Conservation (phyloP, 2,113 vertebrate genomes). For the Reinhardtius hippoglossoides region DNA sequence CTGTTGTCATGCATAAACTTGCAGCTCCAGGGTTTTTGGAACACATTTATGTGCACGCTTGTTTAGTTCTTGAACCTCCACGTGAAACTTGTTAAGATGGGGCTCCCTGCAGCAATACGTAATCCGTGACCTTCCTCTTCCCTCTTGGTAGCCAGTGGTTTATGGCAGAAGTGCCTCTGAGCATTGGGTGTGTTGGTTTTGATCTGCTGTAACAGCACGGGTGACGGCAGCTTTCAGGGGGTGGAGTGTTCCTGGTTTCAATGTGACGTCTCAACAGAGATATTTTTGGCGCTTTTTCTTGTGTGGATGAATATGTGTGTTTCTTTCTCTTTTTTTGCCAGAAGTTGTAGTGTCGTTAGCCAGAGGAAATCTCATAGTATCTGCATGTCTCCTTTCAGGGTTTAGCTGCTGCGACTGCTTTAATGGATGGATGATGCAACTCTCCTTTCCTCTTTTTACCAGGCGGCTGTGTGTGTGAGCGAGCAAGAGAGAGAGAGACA, state of each 20-base stretch:
- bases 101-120: constrained; percentile 69
- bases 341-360: constrained; percentile 5
- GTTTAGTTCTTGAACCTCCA: constrained; percentile 8
- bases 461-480: constrained; percentile 26
- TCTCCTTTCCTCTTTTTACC: constrained; percentile 53
- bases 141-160: constrained; percentile 55
- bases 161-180: constrained; percentile 58
- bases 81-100: constrained; percentile 22
- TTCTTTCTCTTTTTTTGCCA: neutral
- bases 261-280: constrained; percentile 40
- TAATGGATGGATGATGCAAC: constrained; percentile 80
- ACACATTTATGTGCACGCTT: constrained; percentile 4
- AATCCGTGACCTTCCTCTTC: constrained; percentile 73
- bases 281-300: constrained; percentile 13
- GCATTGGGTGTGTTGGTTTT: constrained; percentile 62
- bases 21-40: neutral
- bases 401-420: constrained; percentile 64
- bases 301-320: neutral
- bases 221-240: constrained; percentile 44
- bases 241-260: constrained; percentile 62
- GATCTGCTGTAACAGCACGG: constrained; percentile 48
- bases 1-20: neutral
- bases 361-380: constrained; percentile 33
- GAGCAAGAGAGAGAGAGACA: neutral
- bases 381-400: constrained; percentile 67